Base-by-base conservation (phyloP, 2,797 vertebrate genomes). In the Kryptolebias ocellatus region DNA sequence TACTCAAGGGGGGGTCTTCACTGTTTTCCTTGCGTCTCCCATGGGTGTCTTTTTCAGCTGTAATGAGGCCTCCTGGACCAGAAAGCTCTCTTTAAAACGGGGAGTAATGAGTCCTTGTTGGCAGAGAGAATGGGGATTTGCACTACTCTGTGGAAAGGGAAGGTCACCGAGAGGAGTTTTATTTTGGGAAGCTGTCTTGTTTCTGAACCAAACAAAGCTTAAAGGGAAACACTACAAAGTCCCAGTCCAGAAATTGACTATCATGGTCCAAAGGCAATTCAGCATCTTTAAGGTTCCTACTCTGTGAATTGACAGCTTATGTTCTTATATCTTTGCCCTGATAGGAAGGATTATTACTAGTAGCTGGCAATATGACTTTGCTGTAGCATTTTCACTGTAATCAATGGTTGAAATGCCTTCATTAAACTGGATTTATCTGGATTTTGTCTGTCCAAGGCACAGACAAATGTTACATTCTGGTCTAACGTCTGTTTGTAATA, bases 61-160 rank as follows among this genome's bases (percentile, higher is more conserved):
- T 94, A 94, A 94, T 94, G 93, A 94, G 91, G 92, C 93, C 92
- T 94, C 83, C 87, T 91, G 91, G 93, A 93, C 92, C 89, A 89
- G 87, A 91, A 89, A 88, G 85, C 89, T 92, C 86, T 89, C 91
- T 94, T 93, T 91, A 93, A 93, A 93, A 89, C 76, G 34, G 81
- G 87, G 89, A 92, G 90, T 93, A 94, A 94, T 93, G 92, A 92
- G 90, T 92, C 90, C 90, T 84, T 86, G 87, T 92, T 93, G 92
- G 90, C 92, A 93, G 86, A 86, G 84, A 85, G 90, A 90, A 89
- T 85, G 87, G 87, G 86, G 90, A 93, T 93, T 92, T 89, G 89
- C 89, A 80, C 87, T 92, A 80, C 89, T 91, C 89, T 53, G 77
- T 90, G 86, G 92, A 91, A 92, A 88, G 76, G 85, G 88, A 93